Percentiles rank a stretch among this genome's conserved stretches.
Evolutionary conservation across 2,888 invertebrate genomes (phyloP).

Genomic region (Meteorus colon): DNA sequence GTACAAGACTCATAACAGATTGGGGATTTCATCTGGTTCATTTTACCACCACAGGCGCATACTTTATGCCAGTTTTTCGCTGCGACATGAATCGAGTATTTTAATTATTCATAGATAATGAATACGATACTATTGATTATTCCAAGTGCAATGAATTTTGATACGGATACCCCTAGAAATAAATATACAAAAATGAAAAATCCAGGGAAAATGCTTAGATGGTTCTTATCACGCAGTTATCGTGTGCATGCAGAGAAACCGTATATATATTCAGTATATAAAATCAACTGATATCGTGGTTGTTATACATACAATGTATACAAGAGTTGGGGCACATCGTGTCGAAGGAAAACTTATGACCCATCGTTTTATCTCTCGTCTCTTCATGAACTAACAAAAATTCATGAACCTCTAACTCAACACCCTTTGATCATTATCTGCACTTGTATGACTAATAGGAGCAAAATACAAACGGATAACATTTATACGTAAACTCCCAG

Average conservation of each 20-base stretch:
- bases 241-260: background rate
- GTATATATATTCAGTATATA: background rate
- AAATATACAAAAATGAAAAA: background rate
- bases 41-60: too few species aligned
- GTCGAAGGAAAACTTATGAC: background rate
- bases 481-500: background rate
- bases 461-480: too few species aligned
- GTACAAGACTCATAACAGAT: too few species aligned
- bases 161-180: background rate
- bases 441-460: background rate
- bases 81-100: too few species aligned
- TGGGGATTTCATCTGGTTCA: too few species aligned
- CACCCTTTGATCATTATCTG: background rate
- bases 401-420: background rate
- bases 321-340: background rate
- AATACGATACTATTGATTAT: background rate
- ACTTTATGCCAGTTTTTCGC: too few species aligned
- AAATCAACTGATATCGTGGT: background rate
- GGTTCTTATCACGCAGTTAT: background rate
- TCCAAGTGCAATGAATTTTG: background rate
- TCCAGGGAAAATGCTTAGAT: background rate
- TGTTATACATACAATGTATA: background rate
- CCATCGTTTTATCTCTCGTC: background rate
- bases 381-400: conserved; percentile 1
- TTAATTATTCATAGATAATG: background rate